phyloP scores from a whole-genome alignment of 2,797 vertebrate genomes.

The Onychomys torridus region DNA sequence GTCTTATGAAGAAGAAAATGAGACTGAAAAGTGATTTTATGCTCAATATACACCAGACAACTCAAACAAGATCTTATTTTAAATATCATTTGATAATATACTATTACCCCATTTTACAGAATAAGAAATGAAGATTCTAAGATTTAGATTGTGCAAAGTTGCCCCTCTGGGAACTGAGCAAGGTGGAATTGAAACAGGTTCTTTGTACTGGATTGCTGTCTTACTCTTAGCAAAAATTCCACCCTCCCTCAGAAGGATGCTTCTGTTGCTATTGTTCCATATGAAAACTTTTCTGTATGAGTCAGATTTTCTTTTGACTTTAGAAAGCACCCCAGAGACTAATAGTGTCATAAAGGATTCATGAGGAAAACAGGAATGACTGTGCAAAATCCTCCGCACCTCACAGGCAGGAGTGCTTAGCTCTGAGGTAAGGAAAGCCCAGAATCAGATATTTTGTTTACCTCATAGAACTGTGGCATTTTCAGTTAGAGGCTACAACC shows the following conservation, averaged over 20 bases:
- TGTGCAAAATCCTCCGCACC: neutral
- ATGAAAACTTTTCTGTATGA: slow-evolving; percentile 21
- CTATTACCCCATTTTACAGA: neutral
- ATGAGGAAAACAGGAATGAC: slow-evolving; percentile 32
- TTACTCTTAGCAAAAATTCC: neutral
- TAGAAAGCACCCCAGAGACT: neutral
- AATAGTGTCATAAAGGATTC: slow-evolving; percentile 22
- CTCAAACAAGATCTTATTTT: slow-evolving; percentile 26
- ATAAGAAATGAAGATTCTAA: neutral
- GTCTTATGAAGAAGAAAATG: neutral
- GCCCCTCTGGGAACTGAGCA: neutral
- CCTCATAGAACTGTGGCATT: neutral
- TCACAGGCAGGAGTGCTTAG: neutral
- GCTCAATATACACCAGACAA: neutral
- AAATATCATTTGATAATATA: neutral
- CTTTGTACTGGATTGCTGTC: neutral
- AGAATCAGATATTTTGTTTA: slow-evolving; percentile 5
- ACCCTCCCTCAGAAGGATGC: neutral
- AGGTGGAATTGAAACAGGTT: neutral
- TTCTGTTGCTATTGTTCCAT: neutral
- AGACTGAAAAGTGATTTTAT: neutral
- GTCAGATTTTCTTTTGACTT: slow-evolving; percentile 32
- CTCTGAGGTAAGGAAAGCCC: neutral
- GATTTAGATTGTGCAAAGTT: neutral
- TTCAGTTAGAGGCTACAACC: neutral